phyloP scores from a whole-genome alignment of 2,113 vertebrate species.

The Calidris pygmaea region DNA sequence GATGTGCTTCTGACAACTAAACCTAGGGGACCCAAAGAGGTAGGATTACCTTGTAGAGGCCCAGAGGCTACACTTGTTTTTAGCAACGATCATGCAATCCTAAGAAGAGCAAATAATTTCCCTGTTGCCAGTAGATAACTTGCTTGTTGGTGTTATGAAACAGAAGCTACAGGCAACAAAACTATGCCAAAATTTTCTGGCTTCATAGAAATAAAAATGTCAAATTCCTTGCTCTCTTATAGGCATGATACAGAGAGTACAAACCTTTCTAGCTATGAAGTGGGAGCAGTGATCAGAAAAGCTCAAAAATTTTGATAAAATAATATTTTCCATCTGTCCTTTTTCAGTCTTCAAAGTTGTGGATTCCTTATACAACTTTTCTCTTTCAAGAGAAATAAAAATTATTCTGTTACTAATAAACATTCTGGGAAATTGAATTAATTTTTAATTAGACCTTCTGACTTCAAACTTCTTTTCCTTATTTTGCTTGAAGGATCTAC shows the following conservation, averaged over 20 bases:
- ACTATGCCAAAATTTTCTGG: not conserved
- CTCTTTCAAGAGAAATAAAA: not conserved
- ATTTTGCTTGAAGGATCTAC: not conserved
- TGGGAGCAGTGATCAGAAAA: not conserved
- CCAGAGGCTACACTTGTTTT: not conserved
- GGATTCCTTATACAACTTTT: not conserved
- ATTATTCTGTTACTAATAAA: not conserved
- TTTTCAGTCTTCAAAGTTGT: not conserved
- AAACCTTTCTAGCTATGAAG: not conserved
- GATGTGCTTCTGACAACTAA: not conserved
- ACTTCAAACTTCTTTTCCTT: not conserved
- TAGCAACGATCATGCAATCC: not conserved
- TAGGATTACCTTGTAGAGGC: not conserved
- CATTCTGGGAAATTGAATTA: not conserved
- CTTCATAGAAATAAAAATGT: not conserved
- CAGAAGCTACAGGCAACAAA: not conserved
- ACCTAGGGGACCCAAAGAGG: not conserved
- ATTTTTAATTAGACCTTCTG: not conserved
- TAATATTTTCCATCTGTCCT: not conserved
- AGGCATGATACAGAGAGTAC: not conserved
- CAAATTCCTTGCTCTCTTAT: not conserved
- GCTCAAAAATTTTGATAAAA: not conserved
- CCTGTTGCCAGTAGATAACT: not conserved
- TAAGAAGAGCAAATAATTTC: not conserved
- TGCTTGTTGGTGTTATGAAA: not conserved